Percentiles rank a stretch among this genome's conserved stretches.
These are phyloP conservation scores for Rhagoletis zephyria DNA, from an alignment of 1,140 invertebrate genomes.

Conservation along the genomic window DNA sequence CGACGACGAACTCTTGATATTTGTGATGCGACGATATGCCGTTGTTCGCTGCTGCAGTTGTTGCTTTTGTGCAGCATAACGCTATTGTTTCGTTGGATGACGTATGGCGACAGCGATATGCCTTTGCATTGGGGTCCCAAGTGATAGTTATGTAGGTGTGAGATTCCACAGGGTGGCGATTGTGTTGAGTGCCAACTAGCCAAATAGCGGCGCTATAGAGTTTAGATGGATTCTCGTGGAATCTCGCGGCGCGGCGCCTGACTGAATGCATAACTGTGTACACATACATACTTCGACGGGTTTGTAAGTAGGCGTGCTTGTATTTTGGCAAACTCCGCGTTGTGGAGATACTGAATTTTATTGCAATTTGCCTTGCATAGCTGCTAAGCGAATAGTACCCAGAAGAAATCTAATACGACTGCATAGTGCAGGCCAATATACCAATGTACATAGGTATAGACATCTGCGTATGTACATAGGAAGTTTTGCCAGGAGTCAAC, in stretches of 20 bases:
- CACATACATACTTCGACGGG: neutral
- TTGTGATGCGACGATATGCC: constrained; percentile 11
- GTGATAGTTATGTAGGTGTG: neutral
- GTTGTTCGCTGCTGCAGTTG: constrained; percentile 18
- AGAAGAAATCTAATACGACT: neutral
- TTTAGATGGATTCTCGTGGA: constrained; percentile 29
- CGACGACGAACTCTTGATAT: neutral
- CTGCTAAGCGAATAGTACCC: neutral
- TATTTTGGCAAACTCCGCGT: neutral
- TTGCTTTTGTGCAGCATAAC: constrained; percentile 23
- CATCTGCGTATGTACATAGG: neutral
- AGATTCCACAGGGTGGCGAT: neutral
- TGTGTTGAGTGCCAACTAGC: constrained; percentile 1
- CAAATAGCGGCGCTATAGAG: constrained; percentile 22
- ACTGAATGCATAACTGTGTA: constrained; percentile 20
- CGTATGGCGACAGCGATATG: constrained; percentile 14
- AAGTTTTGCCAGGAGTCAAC: neutral
- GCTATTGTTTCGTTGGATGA: constrained; percentile 15
- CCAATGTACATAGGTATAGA: no score
- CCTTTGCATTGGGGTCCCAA: neutral
- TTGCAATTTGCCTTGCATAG: neutral
- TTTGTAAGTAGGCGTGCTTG: neutral
- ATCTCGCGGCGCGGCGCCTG: constrained; percentile 9
- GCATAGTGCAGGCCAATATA: no score
- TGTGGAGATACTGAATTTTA: neutral